Evolutionary conservation across 2,888 invertebrate species (phyloP), one percentile per base, ranked within the genome.

Genomic region (Eremobia ochroleuca): DNA sequence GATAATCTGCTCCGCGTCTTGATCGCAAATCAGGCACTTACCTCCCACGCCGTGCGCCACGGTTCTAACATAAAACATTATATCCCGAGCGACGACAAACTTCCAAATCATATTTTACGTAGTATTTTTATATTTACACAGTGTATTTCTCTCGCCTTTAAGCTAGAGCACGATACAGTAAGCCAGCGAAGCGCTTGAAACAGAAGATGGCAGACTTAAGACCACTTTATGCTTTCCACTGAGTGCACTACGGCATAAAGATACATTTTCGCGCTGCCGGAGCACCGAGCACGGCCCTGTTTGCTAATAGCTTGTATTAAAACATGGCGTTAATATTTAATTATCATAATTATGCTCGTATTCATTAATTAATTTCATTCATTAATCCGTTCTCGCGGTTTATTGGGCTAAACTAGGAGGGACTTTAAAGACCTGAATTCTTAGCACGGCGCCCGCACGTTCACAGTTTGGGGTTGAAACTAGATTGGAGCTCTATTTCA

Each of bases 211-310:
- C 87, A 87, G 90, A 81, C 87, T 90, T 93, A 92, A 93, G 90
- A 90, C 91, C 92, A 92, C 92, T 94, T 93, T 93, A 92, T 91
- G 90, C 88, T 86, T 89, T 83, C 90, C 89, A 85, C 87, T 88
- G 92, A 94, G 94, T 94, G 94, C 94, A 93, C 91, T 92, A 87
- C 79, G 87, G 90, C 92, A 92, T 94, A 92, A 93, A 93, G 89
- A 91, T 90, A 91, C 90, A 90, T 90, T 92, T 92, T 90, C 87
- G 85, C 89, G 87, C 87, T 81, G 43, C 85, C 13, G 21, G 49
- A 74, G 79, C 49, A 61, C 76, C 52, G 79, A 78, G 82, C 86
- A 87, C 85, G 85, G 85, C 52, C 62, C 66, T 79, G 62, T 66
- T 68, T 79, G 68, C 62, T 76, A 81, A 75, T 64, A 79, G 71